Evolutionary conservation across 2,113 vertebrate genomes (phyloP).

Genomic region (Dasyurus viverrinus): DNA sequence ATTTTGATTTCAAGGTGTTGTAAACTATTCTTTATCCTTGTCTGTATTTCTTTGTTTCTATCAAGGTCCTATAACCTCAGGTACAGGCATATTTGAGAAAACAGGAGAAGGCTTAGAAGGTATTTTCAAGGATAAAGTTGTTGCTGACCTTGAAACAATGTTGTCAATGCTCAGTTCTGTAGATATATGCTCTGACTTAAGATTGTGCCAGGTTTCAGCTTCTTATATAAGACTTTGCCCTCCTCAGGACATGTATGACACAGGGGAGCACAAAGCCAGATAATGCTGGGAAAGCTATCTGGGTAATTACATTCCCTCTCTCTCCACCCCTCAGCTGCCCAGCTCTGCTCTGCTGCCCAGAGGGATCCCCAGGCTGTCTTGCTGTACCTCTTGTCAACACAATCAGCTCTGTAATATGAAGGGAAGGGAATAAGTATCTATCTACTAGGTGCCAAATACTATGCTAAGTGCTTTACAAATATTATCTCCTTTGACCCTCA

Average conservation of each 20-base stretch:
- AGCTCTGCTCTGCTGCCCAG: not conserved
- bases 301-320: not conserved
- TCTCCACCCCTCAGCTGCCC: not conserved
- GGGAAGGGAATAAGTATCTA: not conserved
- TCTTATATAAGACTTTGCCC: not conserved
- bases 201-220: not conserved
- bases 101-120: not conserved
- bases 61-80: not conserved
- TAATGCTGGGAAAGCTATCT: not conserved
- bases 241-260: not conserved
- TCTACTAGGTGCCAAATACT: not conserved
- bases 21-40: not conserved
- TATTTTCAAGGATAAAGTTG: not conserved
- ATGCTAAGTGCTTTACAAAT: not conserved
- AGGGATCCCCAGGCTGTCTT: not conserved
- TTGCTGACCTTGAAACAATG: not conserved
- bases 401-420: not conserved
- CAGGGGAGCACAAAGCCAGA: not conserved
- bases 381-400: not conserved
- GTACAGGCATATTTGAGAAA: not conserved
- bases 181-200: not conserved
- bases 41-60: not conserved
- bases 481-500: not conserved
- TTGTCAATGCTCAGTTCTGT: not conserved
- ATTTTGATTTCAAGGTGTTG: not conserved